Evolutionary conservation across 2,888 invertebrate genomes (phyloP), one percentile per base, ranked within the genome.

Genomic region (Orthosia gracilis): DNA sequence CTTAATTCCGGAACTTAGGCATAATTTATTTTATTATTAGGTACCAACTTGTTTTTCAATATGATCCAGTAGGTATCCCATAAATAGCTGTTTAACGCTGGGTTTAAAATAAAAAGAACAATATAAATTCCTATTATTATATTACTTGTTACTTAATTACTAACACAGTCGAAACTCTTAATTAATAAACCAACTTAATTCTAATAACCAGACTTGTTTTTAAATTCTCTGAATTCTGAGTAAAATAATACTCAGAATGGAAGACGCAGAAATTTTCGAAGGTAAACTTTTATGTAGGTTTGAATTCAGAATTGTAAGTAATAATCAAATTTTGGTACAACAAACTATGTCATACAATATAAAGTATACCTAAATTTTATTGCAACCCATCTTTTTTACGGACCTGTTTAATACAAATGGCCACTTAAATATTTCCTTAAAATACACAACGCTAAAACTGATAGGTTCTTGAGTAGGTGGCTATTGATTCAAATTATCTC

Each of bases 161-260:
- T 12, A 52, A 52, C 9, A 31, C 17, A 75, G 0, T 31, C 2
- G 3, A 17, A 47, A 31, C 12, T 54, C 13, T n/a, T 3, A 21
- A 50, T 15, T 9, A 76, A 21, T 73, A 59, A 11, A 23, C 0
- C 7, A 12, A 31, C 18, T 21, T 17, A 47, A 54, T 54, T 31
- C 17, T n/a, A 40, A 66, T 66, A 31, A 61, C 13, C 2, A 26
- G 55, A 63, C n/a, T 59, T 66, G 12, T 54, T 66, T n/a, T 26
- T 26, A 13, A 67, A 58, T 54, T 58, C 9, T 17, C 12, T 40
- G 71, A 77, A 57, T 21, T 23, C n/a, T n/a, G 50, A 52, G 50
- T 65, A n/a, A 58, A 68, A 31, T 69, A 50, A 54, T 62, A 59
- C 18, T 71, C 54, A 62, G 66, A 66, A 66, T 64, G 17, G 63